Percentiles rank a stretch among this genome's conserved stretches.
Conservation (phyloP, 2,888 invertebrate genomes). For the Lottia scabra region DNA sequence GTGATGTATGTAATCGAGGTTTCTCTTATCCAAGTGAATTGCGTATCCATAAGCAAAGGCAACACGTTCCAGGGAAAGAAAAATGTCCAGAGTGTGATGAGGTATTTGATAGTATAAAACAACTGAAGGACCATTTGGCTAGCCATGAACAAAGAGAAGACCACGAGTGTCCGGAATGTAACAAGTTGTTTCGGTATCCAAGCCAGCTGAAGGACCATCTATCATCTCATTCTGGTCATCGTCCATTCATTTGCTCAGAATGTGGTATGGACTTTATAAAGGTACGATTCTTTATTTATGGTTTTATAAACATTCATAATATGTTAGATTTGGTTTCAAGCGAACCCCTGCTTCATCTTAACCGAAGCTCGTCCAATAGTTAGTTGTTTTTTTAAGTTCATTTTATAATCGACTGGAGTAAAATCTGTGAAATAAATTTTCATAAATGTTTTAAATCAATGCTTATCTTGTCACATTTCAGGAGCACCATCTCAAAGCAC, state of each 20-base stretch:
- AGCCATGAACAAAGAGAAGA: constrained; percentile 50
- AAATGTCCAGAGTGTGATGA: constrained; percentile 54
- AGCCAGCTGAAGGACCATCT: constrained; percentile 68
- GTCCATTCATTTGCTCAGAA: constrained; percentile 67
- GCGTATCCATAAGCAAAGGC: constrained; percentile 56
- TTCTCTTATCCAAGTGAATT: constrained; percentile 66
- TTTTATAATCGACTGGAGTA: too few species aligned
- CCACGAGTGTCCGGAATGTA: constrained; percentile 58
- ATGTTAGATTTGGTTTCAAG: not conserved
- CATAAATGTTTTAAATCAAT: not conserved
- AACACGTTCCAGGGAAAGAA: constrained; percentile 42
- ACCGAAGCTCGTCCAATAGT: too few species aligned
- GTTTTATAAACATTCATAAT: not conserved
- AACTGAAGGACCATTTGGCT: constrained; percentile 51
- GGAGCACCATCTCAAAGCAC: constrained; percentile 69
- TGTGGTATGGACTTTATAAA: constrained; percentile 70
- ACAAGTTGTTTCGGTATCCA: constrained; percentile 64
- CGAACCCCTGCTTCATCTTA: too few species aligned
- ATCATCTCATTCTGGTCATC: constrained; percentile 63
- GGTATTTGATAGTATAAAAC: constrained; percentile 47
- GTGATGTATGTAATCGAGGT: constrained; percentile 61
- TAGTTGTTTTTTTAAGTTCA: too few species aligned
- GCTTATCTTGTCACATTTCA: constrained; percentile 31
- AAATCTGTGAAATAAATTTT: too few species aligned
- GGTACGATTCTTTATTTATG: constrained; percentile 37